Conservation (phyloP, 2,113 vertebrate genomes). For the Pollimyrus isidori region DNA sequence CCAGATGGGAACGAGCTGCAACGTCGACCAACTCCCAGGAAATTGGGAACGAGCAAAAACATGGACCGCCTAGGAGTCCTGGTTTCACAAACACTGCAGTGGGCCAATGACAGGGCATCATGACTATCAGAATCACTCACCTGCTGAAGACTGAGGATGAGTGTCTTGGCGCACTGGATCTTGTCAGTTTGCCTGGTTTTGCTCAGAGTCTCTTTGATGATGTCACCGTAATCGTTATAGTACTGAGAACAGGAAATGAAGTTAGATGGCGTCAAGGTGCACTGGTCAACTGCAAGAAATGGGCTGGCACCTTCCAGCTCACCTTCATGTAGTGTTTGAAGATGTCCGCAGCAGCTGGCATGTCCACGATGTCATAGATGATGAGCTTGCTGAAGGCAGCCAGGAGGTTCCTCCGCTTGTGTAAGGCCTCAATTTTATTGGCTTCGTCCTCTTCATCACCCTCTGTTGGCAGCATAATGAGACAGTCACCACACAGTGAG, state of each 20-base stretch:
- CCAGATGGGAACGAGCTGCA: too few relatives aligned
- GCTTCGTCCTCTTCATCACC: conserved; percentile 98
- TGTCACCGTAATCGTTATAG: conserved; percentile 98
- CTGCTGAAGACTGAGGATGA: conserved; percentile 98
- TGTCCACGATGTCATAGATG: conserved; percentile 97
- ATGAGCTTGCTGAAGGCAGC: conserved; percentile 98
- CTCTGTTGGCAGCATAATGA: conserved; percentile 56
- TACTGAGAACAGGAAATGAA: conserved; percentile 61
- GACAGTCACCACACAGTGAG: neutral
- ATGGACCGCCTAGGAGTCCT: too few relatives aligned
- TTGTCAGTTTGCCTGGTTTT: conserved; percentile 98
- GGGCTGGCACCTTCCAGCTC: conserved; percentile 13
- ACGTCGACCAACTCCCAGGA: too few relatives aligned
- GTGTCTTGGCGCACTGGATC: conserved; percentile 97
- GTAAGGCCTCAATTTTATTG: conserved; percentile 99
- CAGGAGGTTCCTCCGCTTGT: conserved; percentile 95
- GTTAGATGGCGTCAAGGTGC: neutral
- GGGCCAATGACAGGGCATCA: neutral
- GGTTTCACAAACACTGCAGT: neutral
- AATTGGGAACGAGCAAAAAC: too few relatives aligned
- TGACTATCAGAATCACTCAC: conserved; percentile 50
- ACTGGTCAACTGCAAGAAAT: neutral
- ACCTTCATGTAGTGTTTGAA: conserved; percentile 99
- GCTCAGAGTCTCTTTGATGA: conserved; percentile 98
- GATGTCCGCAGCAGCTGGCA: conserved; percentile 97